phyloP scores from a whole-genome alignment of 37 sponge, comb jelly and placozoan species.

The Dysidea cf. avara region DNA sequence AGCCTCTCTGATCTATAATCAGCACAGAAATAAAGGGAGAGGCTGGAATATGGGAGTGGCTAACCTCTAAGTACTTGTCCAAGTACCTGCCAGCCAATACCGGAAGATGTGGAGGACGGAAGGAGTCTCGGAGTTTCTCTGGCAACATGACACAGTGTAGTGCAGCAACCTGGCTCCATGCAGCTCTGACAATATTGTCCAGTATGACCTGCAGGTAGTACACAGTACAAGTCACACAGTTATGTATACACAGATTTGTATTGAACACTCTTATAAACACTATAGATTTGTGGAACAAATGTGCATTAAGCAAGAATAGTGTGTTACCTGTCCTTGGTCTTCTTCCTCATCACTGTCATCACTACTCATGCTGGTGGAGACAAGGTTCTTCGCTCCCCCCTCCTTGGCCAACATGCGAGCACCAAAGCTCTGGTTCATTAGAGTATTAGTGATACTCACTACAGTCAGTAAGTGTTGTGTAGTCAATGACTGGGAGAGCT shows the following conservation, averaged over 20 bases:
- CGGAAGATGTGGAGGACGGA: conserved; percentile 80
- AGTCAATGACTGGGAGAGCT: conserved; percentile 76
- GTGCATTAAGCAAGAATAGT: too few species aligned
- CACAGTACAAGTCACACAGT: too few species aligned
- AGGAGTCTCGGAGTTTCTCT: conserved; percentile 79
- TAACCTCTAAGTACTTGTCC: conserved; percentile 78
- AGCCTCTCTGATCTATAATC: conserved; percentile 82
- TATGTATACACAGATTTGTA: not conserved
- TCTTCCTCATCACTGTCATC: conserved; percentile 38
- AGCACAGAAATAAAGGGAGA: not conserved
- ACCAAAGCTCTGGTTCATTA: conserved; percentile 80
- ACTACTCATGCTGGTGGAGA: conserved; percentile 9
- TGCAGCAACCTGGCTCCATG: conserved; percentile 90
- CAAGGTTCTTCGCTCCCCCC: conserved; percentile 1
- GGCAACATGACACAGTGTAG: conserved; percentile 95
- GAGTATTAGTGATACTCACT: conserved; percentile 84
- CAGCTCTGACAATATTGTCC: conserved; percentile 76
- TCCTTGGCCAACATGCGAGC: conserved; percentile 59
- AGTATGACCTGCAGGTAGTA: conserved; percentile 7
- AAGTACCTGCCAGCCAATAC: conserved; percentile 78
- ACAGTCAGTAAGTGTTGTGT: conserved; percentile 88
- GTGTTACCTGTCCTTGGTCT: conserved; percentile 24
- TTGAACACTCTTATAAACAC: too few species aligned
- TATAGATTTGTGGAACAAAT: too few species aligned
- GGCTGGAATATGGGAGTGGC: conserved; percentile 2